A percentile compares a stretch with the other conserved stretches of the same genome.
phyloP scores from a whole-genome alignment of 2,888 invertebrate genomes.

The Raillietiella orientalis region DNA sequence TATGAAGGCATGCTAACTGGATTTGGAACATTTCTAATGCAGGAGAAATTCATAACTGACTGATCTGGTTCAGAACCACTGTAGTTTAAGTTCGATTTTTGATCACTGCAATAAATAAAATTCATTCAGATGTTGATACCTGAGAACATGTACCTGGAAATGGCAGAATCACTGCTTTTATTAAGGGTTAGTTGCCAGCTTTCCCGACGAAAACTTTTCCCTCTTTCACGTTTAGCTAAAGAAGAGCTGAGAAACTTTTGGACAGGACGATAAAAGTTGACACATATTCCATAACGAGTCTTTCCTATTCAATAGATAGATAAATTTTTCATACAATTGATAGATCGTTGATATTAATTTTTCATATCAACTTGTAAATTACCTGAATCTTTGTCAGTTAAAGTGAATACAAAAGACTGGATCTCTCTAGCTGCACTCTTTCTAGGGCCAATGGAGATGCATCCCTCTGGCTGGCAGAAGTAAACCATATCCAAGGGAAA shows the following conservation, averaged over 20 bases:
- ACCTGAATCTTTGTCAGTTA: conserved; percentile 97
- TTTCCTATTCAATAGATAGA: conserved; percentile 20
- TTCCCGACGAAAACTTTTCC: conserved; percentile 20
- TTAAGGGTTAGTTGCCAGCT: conserved; percentile 77
- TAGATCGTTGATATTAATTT: no score
- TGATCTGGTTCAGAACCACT: no score
- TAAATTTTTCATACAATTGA: no score
- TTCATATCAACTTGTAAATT: no score
- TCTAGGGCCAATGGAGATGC: conserved; percentile 50
- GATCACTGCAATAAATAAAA: no score
- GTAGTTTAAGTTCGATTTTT: no score
- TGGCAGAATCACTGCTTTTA: conserved; percentile 65
- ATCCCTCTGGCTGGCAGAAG: conserved; percentile 98
- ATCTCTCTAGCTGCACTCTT: conserved; percentile 55
- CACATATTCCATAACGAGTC: conserved; percentile 81
- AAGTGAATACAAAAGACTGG: conserved; percentile 83
- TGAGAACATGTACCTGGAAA: conserved; percentile 79
- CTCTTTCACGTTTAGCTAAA: no score
- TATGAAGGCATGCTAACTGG: no score
- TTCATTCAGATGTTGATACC: no score
- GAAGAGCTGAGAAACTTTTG: conserved; percentile 17
- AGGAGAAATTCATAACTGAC: no score
- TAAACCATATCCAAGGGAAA: conserved; percentile 93
- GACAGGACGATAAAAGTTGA: conserved; percentile 85
- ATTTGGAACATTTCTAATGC: no score